Percentiles rank a stretch among this genome's conserved stretches.
Evolutionary conservation across 2,888 invertebrate species (phyloP).

Genomic region (Scrobipalpa costella): DNA sequence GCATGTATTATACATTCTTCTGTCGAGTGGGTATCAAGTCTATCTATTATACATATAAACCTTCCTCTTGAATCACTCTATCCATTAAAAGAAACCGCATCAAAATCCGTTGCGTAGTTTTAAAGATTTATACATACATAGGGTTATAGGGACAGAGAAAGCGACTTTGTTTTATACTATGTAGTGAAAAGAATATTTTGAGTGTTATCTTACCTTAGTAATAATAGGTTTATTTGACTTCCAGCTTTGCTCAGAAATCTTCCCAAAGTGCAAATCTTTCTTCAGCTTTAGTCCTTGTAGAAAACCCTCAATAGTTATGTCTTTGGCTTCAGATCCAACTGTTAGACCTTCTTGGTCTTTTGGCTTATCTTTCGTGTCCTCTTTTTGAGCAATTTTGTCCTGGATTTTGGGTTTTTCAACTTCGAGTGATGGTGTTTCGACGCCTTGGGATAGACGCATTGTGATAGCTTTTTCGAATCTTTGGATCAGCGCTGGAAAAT

Average conservation of each 20-base stretch:
- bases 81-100: too few species aligned
- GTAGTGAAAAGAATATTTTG: too few species aligned
- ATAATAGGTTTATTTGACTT: conserved; percentile 63
- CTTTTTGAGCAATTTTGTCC: conserved; percentile 32
- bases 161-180: too few species aligned
- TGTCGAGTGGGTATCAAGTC: too few species aligned
- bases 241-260: conserved; percentile 68
- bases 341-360: conserved; percentile 47
- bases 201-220: conserved; percentile 65
- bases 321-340: conserved; percentile 58
- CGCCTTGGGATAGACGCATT: conserved; percentile 41
- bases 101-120: too few species aligned
- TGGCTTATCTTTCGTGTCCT: not conserved
- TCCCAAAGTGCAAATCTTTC: conserved; percentile 68
- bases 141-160: too few species aligned
- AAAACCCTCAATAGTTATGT: conserved; percentile 63
- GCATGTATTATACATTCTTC: too few species aligned
- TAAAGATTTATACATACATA: too few species aligned
- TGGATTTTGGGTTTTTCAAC: conserved; percentile 31
- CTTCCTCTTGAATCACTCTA: too few species aligned
- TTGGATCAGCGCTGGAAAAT: conserved; percentile 56
- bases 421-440: conserved; percentile 30
- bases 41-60: too few species aligned
- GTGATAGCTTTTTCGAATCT: conserved; percentile 62
- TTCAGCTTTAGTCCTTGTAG: conserved; percentile 67